Evolutionary conservation across 2,113 vertebrate species (phyloP).

Genomic region (Rhinogobius similis): DNA sequence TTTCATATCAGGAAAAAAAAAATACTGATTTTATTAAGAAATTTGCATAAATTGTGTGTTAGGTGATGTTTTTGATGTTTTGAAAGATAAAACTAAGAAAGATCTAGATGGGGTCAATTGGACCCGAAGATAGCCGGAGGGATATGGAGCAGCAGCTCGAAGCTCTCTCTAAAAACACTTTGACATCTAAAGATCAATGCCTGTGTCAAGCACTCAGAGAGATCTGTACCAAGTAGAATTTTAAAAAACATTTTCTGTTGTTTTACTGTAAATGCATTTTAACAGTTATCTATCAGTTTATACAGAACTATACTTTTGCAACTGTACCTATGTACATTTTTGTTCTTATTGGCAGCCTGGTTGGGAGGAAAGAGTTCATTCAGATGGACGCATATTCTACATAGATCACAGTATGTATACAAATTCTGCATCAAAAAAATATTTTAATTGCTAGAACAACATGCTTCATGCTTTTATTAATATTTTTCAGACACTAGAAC

Average conservation of each 20-base stretch:
- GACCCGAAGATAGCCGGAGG: too few species aligned
- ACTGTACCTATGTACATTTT: neutral
- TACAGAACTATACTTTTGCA: neutral
- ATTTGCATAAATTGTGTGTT: too few species aligned
- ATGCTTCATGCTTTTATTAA: neutral
- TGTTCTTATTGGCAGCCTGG: constrained; percentile 82
- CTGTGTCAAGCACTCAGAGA: too few species aligned
- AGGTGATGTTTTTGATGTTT: too few species aligned
- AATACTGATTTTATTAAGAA: too few species aligned
- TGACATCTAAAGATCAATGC: too few species aligned
- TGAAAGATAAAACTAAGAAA: too few species aligned
- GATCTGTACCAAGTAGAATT: too few species aligned
- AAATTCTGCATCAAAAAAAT: neutral
- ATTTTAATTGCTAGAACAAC: neutral
- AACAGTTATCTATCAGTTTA: neutral
- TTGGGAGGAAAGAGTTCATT: constrained; percentile 95
- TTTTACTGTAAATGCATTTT: neutral
- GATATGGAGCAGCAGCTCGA: too few species aligned
- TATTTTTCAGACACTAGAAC: constrained; percentile 84
- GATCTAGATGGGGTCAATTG: too few species aligned
- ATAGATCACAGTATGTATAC: constrained; percentile 92
- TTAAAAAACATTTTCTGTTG: neutral
- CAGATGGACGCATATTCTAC: constrained; percentile 93
- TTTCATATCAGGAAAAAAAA: too few species aligned
- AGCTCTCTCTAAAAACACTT: too few species aligned